Evolutionary conservation across 2,888 invertebrate genomes (phyloP).

Genomic region (Tenthredo livida): DNA sequence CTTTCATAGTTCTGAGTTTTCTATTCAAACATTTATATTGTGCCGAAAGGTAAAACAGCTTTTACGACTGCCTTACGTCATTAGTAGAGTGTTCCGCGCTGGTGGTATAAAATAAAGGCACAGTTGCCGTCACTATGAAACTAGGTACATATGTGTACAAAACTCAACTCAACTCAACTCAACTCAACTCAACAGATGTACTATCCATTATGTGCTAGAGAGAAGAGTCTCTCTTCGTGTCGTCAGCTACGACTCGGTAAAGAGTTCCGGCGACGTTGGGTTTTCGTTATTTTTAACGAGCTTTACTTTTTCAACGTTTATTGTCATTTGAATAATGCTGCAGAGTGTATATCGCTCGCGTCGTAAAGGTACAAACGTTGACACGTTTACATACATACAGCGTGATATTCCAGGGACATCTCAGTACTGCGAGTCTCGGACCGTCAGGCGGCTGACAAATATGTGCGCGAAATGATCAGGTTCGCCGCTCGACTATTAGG

Average conservation of each 20-base stretch:
- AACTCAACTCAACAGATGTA: neutral
- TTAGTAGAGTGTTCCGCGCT: slow-evolving; percentile 34
- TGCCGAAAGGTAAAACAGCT: neutral
- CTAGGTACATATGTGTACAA: slow-evolving; percentile 11
- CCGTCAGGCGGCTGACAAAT: too few species aligned
- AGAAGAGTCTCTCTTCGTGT: neutral
- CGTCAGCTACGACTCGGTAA: neutral
- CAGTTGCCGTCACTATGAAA: slow-evolving; percentile 17
- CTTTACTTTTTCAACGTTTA: neutral
- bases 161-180: too few species aligned
- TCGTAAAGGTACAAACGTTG: neutral
- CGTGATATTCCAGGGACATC: too few species aligned
- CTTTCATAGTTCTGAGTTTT: neutral
- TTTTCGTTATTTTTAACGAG: neutral
- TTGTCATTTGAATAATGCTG: neutral
- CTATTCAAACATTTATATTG: slow-evolving; percentile 16
- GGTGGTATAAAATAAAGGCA: slow-evolving; percentile 14
- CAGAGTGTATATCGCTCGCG: neutral
- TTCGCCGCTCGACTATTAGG: too few species aligned
- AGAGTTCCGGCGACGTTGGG: slow-evolving; percentile 15
- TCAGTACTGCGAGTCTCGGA: too few species aligned
- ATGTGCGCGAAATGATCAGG: too few species aligned
- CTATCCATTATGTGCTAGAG: neutral
- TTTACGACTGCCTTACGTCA: slow-evolving; percentile 34
- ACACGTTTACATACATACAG: too few species aligned